Percentiles rank a stretch among this genome's conserved stretches.
Evolutionary conservation across 2,797 vertebrate genomes (phyloP).

Genomic region (Schizopygopsis pylzovi): DNA sequence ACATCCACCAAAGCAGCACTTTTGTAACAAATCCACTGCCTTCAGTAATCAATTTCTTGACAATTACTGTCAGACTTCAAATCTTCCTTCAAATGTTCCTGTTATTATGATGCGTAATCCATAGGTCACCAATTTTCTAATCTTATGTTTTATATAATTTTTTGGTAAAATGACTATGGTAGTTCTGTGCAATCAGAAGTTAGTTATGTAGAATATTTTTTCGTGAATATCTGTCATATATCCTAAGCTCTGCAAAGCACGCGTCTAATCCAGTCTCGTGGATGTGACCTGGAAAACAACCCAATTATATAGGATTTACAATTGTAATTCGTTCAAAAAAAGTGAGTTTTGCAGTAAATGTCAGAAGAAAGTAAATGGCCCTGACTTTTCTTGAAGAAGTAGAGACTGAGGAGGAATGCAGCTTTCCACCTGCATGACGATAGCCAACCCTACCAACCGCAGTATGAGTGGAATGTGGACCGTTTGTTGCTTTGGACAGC

Average conservation of each 20-base stretch:
- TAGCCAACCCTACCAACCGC: conserved; percentile 46
- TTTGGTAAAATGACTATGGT: neutral
- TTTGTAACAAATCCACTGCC: conserved; percentile 15
- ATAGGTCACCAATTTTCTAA: neutral
- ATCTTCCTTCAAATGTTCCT: neutral
- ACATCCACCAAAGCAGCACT: conserved; percentile 7
- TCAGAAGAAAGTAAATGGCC: conserved; percentile 8
- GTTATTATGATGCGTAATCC: conserved; percentile 9
- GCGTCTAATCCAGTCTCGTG: neutral
- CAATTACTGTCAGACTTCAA: conserved; percentile 19
- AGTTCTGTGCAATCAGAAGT: neutral
- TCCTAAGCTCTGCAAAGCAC: neutral
- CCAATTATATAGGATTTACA: neutral
- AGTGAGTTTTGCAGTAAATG: neutral
- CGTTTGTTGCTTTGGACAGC: conserved; percentile 29
- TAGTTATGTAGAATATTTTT: neutral
- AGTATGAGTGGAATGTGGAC: conserved; percentile 54
- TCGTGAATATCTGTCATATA: conserved; percentile 2
- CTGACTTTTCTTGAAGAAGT: conserved; percentile 12
- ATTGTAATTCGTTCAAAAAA: neutral
- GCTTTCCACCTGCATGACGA: conserved; percentile 47
- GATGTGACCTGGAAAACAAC: neutral
- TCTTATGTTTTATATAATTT: too few relatives aligned
- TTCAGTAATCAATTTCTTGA: neutral
- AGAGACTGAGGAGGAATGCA: conserved; percentile 32